Evolutionary conservation across 2,888 invertebrate genomes (phyloP).

Genomic region (Dasypogon diadema): DNA sequence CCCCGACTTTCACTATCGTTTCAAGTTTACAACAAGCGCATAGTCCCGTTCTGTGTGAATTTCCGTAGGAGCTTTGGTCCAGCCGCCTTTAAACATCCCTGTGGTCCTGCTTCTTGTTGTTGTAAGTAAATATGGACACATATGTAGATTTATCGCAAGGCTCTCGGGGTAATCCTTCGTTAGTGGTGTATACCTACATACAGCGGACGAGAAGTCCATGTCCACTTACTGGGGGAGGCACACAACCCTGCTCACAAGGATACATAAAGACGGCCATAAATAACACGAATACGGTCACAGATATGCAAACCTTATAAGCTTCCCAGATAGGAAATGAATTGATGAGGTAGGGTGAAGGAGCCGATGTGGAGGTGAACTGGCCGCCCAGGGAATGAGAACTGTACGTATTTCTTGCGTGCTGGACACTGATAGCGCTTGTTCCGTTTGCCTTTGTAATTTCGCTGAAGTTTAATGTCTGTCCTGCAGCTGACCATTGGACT

Average conservation of each 20-base stretch:
- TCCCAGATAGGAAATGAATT: slow-evolving; percentile 42
- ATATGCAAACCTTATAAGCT: slow-evolving; percentile 45
- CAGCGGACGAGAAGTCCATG: slow-evolving; percentile 10
- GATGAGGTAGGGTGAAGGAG: slow-evolving; percentile 16
- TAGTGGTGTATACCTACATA: slow-evolving; percentile 27
- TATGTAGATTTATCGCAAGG: slow-evolving; percentile 48
- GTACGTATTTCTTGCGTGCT: slow-evolving; percentile 32
- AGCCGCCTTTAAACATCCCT: slow-evolving; percentile 41
- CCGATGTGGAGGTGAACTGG: not conserved
- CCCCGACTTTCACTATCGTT: slow-evolving; percentile 43
- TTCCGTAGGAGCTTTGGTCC: slow-evolving; percentile 27
- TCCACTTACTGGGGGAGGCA: slow-evolving; percentile 36
- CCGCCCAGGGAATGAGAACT: not conserved
- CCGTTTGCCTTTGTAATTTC: slow-evolving; percentile 16
- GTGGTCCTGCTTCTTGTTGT: slow-evolving; percentile 24
- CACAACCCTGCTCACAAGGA: slow-evolving; percentile 24
- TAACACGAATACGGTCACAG: slow-evolving; percentile 45
- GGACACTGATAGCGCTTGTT: slow-evolving; percentile 42
- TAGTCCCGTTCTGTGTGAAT: not conserved
- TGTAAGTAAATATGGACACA: slow-evolving; percentile 50
- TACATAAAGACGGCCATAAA: slow-evolving; percentile 48
- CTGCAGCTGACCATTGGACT: slow-evolving; percentile 27
- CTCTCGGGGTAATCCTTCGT: slow-evolving; percentile 28
- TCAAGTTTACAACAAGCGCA: slow-evolving; percentile 39
- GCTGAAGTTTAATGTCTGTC: not conserved